phyloP scores from a whole-genome alignment of 2,113 vertebrate genomes.

The Glaucidium brasilianum region DNA sequence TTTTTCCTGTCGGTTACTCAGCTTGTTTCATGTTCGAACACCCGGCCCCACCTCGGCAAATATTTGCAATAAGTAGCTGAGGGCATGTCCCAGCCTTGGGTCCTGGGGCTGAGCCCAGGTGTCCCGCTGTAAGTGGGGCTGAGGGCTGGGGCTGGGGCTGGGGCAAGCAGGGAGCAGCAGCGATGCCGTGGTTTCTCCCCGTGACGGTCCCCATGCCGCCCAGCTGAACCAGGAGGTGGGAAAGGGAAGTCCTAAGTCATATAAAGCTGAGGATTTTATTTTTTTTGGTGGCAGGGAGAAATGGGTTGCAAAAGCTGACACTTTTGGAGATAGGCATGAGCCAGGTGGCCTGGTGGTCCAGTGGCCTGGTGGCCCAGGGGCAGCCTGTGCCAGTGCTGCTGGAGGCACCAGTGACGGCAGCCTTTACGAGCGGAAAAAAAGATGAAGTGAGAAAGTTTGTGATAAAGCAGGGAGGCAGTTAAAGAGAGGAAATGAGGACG shows the following conservation, averaged over 20 bases:
- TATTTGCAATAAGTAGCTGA: background rate
- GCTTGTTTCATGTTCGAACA: background rate
- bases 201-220: accelerated
- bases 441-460: conserved; percentile 15
- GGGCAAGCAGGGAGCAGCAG: background rate
- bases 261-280: background rate
- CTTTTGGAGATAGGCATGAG: background rate
- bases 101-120: background rate
- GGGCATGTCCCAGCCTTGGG: background rate
- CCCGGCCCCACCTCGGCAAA: background rate
- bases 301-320: accelerated
- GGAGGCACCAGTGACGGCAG: background rate
- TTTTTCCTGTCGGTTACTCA: background rate
- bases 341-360: background rate
- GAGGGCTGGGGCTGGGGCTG: background rate
- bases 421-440: conserved; percentile 40
- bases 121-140: background rate
- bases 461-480: conserved; percentile 61
- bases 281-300: background rate
- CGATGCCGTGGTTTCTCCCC: background rate
- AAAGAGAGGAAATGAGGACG: conserved; percentile 1
- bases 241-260: background rate
- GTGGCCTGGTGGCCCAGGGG: background rate
- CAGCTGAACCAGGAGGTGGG: background rate
- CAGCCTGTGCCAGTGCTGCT: background rate